Percentiles rank a stretch among this genome's conserved stretches.
These are phyloP conservation scores for Wiebesia pumilae DNA, from an alignment of 1,140 invertebrate species.

Conservation along the genomic window DNA sequence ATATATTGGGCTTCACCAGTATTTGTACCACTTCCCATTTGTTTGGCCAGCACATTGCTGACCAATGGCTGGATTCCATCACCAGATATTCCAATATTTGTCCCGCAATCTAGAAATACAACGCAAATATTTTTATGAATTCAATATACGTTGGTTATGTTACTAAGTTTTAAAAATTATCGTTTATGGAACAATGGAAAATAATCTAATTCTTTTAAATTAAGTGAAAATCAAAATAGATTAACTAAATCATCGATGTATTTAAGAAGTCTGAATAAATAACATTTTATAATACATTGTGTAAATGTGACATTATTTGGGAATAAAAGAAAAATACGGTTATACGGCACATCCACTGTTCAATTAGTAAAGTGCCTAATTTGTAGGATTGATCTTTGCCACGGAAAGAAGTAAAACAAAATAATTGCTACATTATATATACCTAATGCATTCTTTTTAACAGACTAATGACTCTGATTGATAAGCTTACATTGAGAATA, in stretches of 20 bases:
- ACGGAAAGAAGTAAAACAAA: background rate
- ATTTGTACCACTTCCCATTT: constrained; percentile 83
- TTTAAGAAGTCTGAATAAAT: background rate
- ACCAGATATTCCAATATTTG: constrained; percentile 67
- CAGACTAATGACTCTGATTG: background rate
- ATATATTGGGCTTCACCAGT: constrained; percentile 82
- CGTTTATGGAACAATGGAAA: background rate
- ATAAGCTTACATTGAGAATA: background rate
- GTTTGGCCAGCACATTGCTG: constrained; percentile 86
- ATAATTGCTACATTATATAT: background rate
- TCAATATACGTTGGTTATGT: background rate
- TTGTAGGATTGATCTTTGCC: background rate
- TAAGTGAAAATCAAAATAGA: background rate
- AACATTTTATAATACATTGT: no score
- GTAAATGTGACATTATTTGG: no score
- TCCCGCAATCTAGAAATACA: constrained; percentile 61
- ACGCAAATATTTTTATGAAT: background rate
- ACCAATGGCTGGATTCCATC: constrained; percentile 83
- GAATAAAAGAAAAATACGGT: no score
- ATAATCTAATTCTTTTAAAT: background rate
- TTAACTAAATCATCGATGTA: background rate
- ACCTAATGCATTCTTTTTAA: no score
- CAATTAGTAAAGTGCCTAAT: background rate
- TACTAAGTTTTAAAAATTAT: background rate
- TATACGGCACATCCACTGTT: background rate